Base-by-base conservation (phyloP, 2,888 invertebrate species). In the Hirudinaria manillensis region DNA sequence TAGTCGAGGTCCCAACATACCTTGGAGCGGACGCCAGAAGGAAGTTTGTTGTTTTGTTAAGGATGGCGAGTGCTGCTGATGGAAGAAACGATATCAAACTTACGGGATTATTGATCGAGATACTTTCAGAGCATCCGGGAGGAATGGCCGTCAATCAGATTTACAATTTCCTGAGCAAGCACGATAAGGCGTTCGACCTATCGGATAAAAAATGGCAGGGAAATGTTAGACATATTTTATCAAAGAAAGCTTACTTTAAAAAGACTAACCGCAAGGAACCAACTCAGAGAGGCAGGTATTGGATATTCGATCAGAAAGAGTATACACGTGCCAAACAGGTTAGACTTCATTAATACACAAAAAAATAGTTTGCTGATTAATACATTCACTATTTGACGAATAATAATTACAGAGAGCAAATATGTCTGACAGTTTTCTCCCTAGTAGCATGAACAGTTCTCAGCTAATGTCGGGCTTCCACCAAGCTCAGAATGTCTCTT, bases 201-300 rank as follows among this genome's bases (percentile, higher is more conserved):
- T 61, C 61, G 29, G 61, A 61, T 61, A 61, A 61, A 61, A 61
- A 61, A 61, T 61, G 61, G 61, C 61, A 61, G 29, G 68, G 68
- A 16, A 73, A 73, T 56, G 65, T 73, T 3, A 29, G 73, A 34
- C 73, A 73, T 65, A 24, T 73, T n/a, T 38, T 73, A 65, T 73
- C 73, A 24, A 73, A 73, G 36, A 73, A 73, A 56, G 45, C 27
- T 32, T 73, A 73, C 32, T 73, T 73, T n/a, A 32, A 45, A 34
- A 73, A 73, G 45, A 73, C 73, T 0, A 36, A 73, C 16, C 27
- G 29, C 13, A 73, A 73, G 32, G 65, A 73, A n/a, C 55, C 61
- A 32, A 73, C 73, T 6, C 73, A 73, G 38, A 29, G 73, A 36
- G 73, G 73, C 21, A 56, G 73, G 36, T 73, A 65, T 21, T 73